Conservation (phyloP, 2,113 vertebrate genomes). For the Leucopsar rothschildi region DNA sequence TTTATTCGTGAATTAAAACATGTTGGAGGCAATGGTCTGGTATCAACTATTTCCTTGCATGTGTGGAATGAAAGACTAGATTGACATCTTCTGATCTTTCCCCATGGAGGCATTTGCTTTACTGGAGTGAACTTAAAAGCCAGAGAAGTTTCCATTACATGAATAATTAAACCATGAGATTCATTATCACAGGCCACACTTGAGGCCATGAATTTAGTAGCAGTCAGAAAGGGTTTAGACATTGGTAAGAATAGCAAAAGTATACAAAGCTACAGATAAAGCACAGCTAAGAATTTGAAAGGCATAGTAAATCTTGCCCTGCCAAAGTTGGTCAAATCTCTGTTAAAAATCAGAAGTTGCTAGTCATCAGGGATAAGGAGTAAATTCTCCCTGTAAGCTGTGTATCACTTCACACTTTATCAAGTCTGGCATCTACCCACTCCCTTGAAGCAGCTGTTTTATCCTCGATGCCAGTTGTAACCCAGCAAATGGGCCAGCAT, state of each 20-base stretch:
- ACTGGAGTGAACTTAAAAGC: background rate
- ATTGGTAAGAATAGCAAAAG: background rate
- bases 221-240: background rate
- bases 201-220: background rate
- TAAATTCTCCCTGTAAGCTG: background rate
- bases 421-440: background rate
- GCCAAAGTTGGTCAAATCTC: background rate
- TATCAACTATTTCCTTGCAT: background rate
- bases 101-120: background rate
- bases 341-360: background rate
- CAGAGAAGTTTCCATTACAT: background rate
- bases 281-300: background rate
- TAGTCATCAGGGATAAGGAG: background rate
- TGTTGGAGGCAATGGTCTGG: background rate
- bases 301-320: background rate
- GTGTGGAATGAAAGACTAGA: background rate
- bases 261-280: background rate
- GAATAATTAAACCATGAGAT: conserved; percentile 2
- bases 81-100: background rate
- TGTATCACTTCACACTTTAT: background rate
- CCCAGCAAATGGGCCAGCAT: background rate
- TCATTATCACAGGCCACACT: background rate
- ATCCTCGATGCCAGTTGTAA: background rate
- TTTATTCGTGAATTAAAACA: background rate
- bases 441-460: background rate